phyloP scores from a whole-genome alignment of 2,113 vertebrate species.

The Hydrochoerus hydrochaeris region DNA sequence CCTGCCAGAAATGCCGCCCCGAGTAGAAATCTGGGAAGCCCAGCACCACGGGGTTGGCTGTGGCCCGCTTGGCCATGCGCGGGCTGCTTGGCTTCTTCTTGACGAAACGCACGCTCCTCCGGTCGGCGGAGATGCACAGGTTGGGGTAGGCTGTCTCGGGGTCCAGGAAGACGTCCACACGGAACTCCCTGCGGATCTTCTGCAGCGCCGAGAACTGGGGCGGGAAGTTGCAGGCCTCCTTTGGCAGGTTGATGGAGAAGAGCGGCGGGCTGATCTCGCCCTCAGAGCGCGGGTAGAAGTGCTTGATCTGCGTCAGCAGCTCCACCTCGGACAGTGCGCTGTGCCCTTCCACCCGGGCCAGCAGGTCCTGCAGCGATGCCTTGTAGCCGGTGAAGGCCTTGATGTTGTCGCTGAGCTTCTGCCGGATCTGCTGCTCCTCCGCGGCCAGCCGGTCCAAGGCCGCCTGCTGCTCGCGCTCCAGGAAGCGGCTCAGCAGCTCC shows the following conservation, averaged over 20 bases:
- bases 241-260: neutral
- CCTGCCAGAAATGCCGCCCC: constrained; percentile 74
- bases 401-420: neutral
- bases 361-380: neutral
- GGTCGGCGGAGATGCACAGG: constrained; percentile 63
- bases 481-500: neutral
- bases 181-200: constrained; percentile 47
- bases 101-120: constrained; percentile 55
- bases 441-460: neutral
- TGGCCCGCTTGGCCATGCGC: constrained; percentile 24
- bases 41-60: constrained; percentile 43
- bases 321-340: neutral
- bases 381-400: neutral
- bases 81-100: constrained; percentile 43
- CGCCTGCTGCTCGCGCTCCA: neutral
- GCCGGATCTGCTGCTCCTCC: neutral
- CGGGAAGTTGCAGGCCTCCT: neutral
- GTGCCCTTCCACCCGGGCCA: neutral
- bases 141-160: constrained; percentile 60
- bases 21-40: constrained; percentile 48
- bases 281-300: neutral
- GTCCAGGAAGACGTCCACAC: constrained; percentile 59
- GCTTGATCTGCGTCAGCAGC: neutral
- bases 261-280: neutral
- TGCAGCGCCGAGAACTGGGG: constrained; percentile 51